A percentile compares a stretch with the other conserved stretches of the same genome.
Evolutionary conservation across 2,888 invertebrate genomes (phyloP).

Genomic region (Diogma glabrata): DNA sequence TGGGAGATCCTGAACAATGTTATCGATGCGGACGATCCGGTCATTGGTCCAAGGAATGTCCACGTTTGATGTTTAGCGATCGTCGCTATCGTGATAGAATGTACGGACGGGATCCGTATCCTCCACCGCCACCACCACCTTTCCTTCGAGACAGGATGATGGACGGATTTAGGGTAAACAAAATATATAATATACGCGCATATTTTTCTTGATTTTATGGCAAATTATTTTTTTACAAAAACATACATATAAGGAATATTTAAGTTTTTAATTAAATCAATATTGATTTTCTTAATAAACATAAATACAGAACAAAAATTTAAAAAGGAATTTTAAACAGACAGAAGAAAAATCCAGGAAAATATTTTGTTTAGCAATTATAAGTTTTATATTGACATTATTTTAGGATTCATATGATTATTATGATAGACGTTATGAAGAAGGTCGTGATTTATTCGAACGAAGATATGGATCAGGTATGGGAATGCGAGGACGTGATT

Average conservation of each 20-base stretch:
- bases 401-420: slow-evolving; percentile 45
- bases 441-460: slow-evolving; percentile 68
- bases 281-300: background rate
- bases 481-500: slow-evolving; percentile 32
- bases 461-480: slow-evolving; percentile 53
- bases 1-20: slow-evolving; percentile 95
- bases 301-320: too few species aligned
- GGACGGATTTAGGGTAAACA: slow-evolving; percentile 74
- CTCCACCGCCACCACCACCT: slow-evolving; percentile 77
- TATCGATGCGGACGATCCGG: slow-evolving; percentile 90
- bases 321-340: background rate
- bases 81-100: slow-evolving; percentile 77
- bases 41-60: slow-evolving; percentile 95
- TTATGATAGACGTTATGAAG: slow-evolving; percentile 71
- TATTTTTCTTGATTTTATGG: slow-evolving; percentile 12
- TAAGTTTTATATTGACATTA: slow-evolving; percentile 6
- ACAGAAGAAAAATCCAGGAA: slow-evolving; percentile 4
- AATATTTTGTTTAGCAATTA: slow-evolving; percentile 4
- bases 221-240: too few species aligned
- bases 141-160: slow-evolving; percentile 86
- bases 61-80: slow-evolving; percentile 69
- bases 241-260: background rate
- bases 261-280: background rate
- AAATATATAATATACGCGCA: slow-evolving; percentile 13
- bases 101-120: slow-evolving; percentile 81